Conservation (phyloP, 2,888 invertebrate species). For the Pollenia griseotomentosa region DNA sequence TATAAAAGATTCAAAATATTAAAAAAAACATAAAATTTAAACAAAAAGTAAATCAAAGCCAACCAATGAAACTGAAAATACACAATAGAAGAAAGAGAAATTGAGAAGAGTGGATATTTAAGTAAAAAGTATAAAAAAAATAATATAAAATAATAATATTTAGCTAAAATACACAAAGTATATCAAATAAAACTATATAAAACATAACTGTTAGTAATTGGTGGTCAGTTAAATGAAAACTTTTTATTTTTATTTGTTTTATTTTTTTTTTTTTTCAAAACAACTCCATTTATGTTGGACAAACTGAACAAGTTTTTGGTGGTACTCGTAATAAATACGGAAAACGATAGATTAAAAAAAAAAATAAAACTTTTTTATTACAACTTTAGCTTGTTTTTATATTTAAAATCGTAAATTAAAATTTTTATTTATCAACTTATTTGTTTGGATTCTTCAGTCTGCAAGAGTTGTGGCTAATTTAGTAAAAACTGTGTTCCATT, state of each 20-base stretch:
- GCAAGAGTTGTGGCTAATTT: no score
- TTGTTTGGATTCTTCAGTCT: no score
- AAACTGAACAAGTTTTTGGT: not conserved
- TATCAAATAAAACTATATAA: no score
- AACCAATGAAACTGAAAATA: not conserved
- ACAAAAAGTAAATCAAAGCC: constrained; percentile 33
- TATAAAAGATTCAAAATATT: not conserved
- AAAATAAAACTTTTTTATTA: no score
- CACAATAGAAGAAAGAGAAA: not conserved
- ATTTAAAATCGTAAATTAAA: no score
- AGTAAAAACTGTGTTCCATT: no score
- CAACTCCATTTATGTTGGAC: not conserved
- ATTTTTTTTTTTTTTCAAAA: not conserved
- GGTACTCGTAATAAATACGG: no score
- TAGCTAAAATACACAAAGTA: no score
- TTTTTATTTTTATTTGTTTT: not conserved
- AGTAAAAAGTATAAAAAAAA: constrained; percentile 2
- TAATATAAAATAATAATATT: no score
- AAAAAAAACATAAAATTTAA: not conserved
- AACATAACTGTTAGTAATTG: not conserved
- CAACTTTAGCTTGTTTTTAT: no score
- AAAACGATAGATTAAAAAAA: no score
- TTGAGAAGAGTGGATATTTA: constrained; percentile 23
- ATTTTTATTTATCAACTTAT: no score
- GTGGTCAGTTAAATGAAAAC: constrained; percentile 17